These are phyloP conservation scores for Leucopternis melanops DNA, from an alignment of 2,113 vertebrate genomes.

Conservation along the genomic window DNA sequence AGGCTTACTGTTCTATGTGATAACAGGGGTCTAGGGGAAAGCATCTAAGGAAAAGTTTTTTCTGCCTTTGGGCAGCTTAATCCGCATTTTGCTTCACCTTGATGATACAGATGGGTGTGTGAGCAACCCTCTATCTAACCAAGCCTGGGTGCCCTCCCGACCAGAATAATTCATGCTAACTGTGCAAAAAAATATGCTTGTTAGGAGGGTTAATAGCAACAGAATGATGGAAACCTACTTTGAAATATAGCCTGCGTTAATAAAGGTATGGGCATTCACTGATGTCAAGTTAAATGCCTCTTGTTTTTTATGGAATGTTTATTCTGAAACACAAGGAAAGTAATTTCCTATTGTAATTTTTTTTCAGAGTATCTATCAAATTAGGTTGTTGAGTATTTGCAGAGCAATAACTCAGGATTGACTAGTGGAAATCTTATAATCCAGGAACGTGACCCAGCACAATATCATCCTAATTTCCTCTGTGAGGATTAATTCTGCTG, in stretches of 20 bases:
- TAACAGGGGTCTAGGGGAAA: background rate
- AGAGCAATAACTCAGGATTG: constrained; percentile 69
- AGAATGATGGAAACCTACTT: background rate
- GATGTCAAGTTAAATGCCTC: background rate
- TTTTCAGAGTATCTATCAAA: constrained; percentile 58
- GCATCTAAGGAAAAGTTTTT: background rate
- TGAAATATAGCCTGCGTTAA: background rate
- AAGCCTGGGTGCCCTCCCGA: accelerated
- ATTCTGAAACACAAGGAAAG: constrained; percentile 31
- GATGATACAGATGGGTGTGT: background rate
- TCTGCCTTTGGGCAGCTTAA: background rate
- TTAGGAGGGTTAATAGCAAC: background rate
- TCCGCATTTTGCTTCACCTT: background rate
- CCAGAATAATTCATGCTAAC: background rate
- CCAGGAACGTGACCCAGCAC: constrained; percentile 74
- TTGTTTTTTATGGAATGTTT: background rate
- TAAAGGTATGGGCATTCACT: background rate
- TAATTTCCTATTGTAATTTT: constrained; percentile 29
- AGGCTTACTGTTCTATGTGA: background rate
- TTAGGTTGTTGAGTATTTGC: constrained; percentile 68
- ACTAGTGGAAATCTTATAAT: constrained; percentile 73
- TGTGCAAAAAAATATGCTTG: background rate
- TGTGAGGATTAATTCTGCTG: constrained; percentile 69
- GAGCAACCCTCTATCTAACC: background rate
- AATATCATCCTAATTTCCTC: constrained; percentile 70